phyloP scores from a whole-genome alignment of 2,797 vertebrate species.

The Gymnothorax reevesii region DNA sequence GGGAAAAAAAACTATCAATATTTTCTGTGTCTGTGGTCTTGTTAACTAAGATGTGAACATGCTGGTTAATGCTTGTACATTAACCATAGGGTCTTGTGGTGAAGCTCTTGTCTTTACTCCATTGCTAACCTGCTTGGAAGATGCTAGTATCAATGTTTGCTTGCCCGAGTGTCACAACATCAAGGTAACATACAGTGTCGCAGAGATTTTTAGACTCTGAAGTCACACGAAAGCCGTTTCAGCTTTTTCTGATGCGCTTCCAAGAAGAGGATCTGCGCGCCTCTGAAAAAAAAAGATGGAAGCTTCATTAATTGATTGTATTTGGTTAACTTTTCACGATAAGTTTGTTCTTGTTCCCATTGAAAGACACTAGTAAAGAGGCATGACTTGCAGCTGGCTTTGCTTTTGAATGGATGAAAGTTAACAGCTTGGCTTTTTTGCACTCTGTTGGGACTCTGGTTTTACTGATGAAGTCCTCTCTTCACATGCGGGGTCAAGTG shows the following conservation, averaged over 20 bases:
- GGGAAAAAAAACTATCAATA: not conserved
- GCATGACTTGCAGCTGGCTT: slow-evolving; percentile 11
- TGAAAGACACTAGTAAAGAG: not conserved
- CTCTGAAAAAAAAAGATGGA: not conserved
- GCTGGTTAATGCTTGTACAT: not conserved
- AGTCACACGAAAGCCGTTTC: not conserved
- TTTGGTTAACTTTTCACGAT: slow-evolving; percentile 2
- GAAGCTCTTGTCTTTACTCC: not conserved
- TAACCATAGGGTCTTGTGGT: not conserved
- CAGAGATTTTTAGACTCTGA: not conserved
- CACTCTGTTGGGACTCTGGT: not conserved
- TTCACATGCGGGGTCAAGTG: not conserved
- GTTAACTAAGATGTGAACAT: not conserved
- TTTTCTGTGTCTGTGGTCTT: not conserved
- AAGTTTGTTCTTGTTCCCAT: slow-evolving; percentile 16
- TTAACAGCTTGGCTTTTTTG: slow-evolving; percentile 7
- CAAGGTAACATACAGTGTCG: not conserved
- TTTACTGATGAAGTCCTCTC: not conserved
- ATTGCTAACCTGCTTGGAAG: not conserved
- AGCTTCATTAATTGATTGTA: slow-evolving; percentile 12
- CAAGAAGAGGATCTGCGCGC: not conserved
- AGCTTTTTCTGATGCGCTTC: not conserved
- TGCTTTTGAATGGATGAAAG: slow-evolving; percentile 10
- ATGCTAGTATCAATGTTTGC: not conserved
- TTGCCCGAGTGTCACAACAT: not conserved